Evolutionary conservation across 2,888 invertebrate species (phyloP).

Genomic region (Phorcus lineatus): DNA sequence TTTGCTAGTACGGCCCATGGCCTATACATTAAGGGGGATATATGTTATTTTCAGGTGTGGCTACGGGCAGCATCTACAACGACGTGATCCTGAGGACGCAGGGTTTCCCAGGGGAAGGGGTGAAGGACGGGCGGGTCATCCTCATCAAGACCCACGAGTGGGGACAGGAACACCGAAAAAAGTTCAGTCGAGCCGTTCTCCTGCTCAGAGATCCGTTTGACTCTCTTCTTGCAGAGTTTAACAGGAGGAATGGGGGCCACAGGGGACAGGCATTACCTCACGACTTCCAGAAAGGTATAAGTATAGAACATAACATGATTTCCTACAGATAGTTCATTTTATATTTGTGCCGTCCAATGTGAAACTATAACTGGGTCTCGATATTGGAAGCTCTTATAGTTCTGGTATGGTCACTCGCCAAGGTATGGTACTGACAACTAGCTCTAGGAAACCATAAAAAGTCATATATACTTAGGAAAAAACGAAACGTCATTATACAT

Average conservation of each 20-base stretch:
- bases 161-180: constrained; percentile 28
- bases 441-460: too few relatives aligned
- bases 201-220: constrained; percentile 49
- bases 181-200: constrained; percentile 44
- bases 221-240: constrained; percentile 50
- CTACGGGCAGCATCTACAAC: constrained; percentile 49
- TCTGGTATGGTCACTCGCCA: too few relatives aligned
- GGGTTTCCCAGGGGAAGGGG: constrained; percentile 52
- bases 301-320: too few relatives aligned
- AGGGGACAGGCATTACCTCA: constrained; percentile 37
- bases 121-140: constrained; percentile 37
- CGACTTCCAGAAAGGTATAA: constrained; percentile 39
- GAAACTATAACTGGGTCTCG: not conserved
- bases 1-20: too few relatives aligned
- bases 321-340: too few relatives aligned
- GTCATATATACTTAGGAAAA: too few relatives aligned
- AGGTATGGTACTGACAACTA: too few relatives aligned
- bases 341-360: too few relatives aligned
- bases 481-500: too few relatives aligned
- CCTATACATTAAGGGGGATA: too few relatives aligned
- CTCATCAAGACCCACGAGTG: constrained; percentile 49
- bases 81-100: constrained; percentile 37
- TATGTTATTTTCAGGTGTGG: constrained; percentile 48
- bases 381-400: too few relatives aligned
- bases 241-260: constrained; percentile 46